These are phyloP conservation scores for Ciconia stormi DNA, from an alignment of 2,113 vertebrate genomes.

Conservation along the genomic window DNA sequence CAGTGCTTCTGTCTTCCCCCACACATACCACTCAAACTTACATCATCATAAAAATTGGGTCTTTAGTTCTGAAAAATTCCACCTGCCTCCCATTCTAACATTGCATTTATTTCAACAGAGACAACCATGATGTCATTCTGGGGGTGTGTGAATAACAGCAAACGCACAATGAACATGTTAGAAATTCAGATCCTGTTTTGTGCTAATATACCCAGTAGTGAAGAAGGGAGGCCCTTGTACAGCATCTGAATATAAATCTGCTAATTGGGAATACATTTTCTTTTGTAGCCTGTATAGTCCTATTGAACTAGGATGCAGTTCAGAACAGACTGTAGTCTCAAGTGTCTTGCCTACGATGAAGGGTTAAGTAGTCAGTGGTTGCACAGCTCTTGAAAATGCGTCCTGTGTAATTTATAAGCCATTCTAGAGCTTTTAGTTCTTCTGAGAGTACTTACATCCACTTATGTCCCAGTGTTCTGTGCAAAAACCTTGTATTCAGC, in stretches of 20 bases:
- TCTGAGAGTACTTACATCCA: conserved; percentile 44
- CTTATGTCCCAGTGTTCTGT: conserved; percentile 3
- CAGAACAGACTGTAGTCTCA: not conserved
- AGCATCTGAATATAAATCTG: not conserved
- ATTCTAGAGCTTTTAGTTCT: conserved; percentile 39
- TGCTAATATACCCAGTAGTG: not conserved
- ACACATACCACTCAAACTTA: not conserved
- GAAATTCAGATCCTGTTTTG: not conserved
- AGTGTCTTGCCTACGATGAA: not conserved
- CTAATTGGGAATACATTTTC: not conserved
- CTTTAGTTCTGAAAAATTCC: conserved; percentile 48
- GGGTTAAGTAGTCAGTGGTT: conserved; percentile 15
- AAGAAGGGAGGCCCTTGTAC: conserved; percentile 1
- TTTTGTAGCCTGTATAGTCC: not conserved
- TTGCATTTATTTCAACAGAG: not conserved
- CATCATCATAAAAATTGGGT: not conserved
- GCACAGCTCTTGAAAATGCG: not conserved
- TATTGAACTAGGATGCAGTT: not conserved
- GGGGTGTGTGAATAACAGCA: conserved; percentile 20
- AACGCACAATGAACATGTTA: not conserved
- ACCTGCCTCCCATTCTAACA: not conserved
- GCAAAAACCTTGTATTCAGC: conserved; percentile 4
- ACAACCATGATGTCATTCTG: not conserved
- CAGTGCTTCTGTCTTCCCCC: not conserved
- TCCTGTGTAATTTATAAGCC: conserved; percentile 27